These are phyloP conservation scores for Bombus terrestris DNA, from an alignment of 1,140 invertebrate genomes.

Conservation along the genomic window DNA sequence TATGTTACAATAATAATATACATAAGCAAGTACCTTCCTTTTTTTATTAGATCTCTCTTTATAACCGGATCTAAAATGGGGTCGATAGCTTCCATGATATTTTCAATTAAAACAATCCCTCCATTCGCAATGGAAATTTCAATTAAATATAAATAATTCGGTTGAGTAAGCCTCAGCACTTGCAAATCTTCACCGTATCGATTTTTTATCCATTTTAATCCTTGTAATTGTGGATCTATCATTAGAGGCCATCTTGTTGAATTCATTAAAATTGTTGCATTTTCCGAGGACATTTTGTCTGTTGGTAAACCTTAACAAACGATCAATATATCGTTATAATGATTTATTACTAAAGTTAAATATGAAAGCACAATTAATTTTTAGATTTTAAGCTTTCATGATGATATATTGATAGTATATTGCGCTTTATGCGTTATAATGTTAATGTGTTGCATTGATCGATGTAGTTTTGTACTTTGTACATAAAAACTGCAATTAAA, in stretches of 20 bases:
- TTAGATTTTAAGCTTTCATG: too few species aligned
- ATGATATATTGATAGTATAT: not conserved
- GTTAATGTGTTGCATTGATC: too few species aligned
- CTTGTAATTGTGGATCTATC: conserved; percentile 96
- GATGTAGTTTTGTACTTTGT: too few species aligned
- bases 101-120: conserved; percentile 91
- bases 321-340: not conserved
- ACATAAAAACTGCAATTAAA: too few species aligned
- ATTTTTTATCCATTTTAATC: conserved; percentile 98
- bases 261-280: conserved; percentile 95
- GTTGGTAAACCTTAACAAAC: conserved; percentile 87
- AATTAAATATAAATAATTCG: conserved; percentile 92
- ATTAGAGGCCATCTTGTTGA: conserved; percentile 96
- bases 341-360: too few species aligned
- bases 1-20: not conserved
- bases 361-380: too few species aligned
- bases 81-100: conserved; percentile 94
- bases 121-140: conserved; percentile 92
- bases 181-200: conserved; percentile 88
- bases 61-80: conserved; percentile 95
- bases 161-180: conserved; percentile 90
- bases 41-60: conserved; percentile 94
- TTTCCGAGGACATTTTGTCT: conserved; percentile 97
- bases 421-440: too few species aligned
- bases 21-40: conserved; percentile 84